A percentile compares a stretch with the other conserved stretches of the same genome.
phyloP scores from a whole-genome alignment of 2,797 vertebrate genomes.

The Hydrolagus colliei region DNA sequence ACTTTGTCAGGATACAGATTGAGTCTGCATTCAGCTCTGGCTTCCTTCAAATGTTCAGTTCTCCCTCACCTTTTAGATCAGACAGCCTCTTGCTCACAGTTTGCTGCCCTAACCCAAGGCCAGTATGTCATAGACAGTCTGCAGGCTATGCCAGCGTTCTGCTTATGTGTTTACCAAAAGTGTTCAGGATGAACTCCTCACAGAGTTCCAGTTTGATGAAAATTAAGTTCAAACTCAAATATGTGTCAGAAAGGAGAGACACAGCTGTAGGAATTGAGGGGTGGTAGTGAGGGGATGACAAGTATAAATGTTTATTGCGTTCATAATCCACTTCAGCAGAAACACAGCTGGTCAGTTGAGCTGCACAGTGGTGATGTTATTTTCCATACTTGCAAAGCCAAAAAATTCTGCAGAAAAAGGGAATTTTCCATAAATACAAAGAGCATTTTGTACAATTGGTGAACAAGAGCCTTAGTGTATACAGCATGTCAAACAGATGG shows the following conservation, averaged over 20 bases:
- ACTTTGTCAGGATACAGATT: conserved; percentile 52
- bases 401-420: not conserved
- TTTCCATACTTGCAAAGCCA: not conserved
- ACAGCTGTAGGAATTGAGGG: conserved; percentile 31
- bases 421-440: not conserved
- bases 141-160: conserved; percentile 24
- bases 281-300: not conserved
- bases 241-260: conserved; percentile 36
- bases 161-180: conserved; percentile 43
- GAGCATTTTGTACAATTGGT: conserved; percentile 7
- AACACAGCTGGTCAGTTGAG: not conserved
- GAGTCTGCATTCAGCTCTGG: conserved; percentile 44
- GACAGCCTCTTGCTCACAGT: conserved; percentile 49
- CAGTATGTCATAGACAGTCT: conserved; percentile 37
- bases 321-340: not conserved
- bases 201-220: conserved; percentile 45
- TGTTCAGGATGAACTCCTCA: conserved; percentile 37
- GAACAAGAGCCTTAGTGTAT: conserved; percentile 1
- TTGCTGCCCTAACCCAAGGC: conserved; percentile 42
- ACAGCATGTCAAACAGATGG: not conserved
- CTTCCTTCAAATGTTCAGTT: conserved; percentile 56
- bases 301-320: not conserved
- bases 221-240: conserved; percentile 32
- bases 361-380: not conserved
- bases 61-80: conserved; percentile 64